These are phyloP conservation scores for Spialia ferax DNA, from an alignment of 2,888 invertebrate species.

Conservation along the genomic window DNA sequence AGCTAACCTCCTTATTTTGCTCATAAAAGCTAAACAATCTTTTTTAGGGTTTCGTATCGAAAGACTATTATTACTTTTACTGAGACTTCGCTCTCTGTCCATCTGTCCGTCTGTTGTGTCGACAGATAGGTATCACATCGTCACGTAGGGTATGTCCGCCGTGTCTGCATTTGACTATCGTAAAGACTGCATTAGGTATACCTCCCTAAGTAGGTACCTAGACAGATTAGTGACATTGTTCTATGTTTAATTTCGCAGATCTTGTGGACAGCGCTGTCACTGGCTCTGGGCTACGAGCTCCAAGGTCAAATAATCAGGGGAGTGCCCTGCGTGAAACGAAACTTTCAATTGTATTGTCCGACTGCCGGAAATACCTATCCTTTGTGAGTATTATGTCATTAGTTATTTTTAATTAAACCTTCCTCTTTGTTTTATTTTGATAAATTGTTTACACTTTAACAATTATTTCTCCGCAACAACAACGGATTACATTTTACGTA, in stretches of 20 bases:
- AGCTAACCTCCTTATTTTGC: too few species aligned
- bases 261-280: conserved; percentile 95
- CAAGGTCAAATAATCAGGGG: conserved; percentile 95
- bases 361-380: conserved; percentile 97
- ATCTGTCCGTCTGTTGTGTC: too few species aligned
- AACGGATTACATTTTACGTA: too few species aligned
- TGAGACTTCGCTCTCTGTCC: too few species aligned
- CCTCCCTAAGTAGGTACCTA: too few species aligned
- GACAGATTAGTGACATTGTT: not conserved
- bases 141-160: too few species aligned
- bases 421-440: not conserved
- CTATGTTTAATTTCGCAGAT: conserved; percentile 87
- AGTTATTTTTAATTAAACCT: conserved; percentile 9
- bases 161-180: not conserved
- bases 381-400: conserved; percentile 88
- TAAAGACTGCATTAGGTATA: too few species aligned
- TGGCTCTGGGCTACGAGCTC: conserved; percentile 95
- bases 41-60: too few species aligned
- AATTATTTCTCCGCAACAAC: not conserved
- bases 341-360: conserved; percentile 96
- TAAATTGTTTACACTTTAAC: not conserved
- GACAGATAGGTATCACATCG: too few species aligned
- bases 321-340: conserved; percentile 95
- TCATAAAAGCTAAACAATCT: too few species aligned
- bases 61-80: too few species aligned